These are phyloP conservation scores for Hanleya hanleyi DNA, from an alignment of 2,888 invertebrate genomes.

Conservation along the genomic window DNA sequence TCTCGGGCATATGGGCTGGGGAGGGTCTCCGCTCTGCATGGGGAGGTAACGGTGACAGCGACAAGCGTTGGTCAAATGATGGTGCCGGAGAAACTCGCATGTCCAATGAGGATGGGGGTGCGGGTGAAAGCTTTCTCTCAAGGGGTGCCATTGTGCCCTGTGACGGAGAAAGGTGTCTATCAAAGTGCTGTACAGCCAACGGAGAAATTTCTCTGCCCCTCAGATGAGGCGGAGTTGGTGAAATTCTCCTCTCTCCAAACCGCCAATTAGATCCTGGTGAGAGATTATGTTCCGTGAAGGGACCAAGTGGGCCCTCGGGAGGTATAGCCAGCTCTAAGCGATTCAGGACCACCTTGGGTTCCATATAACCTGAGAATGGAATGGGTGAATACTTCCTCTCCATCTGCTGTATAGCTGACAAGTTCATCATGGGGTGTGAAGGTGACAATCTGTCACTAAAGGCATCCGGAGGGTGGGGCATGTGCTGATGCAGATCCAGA, in stretches of 20 bases:
- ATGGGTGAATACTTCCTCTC: neutral
- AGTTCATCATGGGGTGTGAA: neutral
- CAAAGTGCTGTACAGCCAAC: no score
- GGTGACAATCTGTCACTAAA: no score
- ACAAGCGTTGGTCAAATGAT: neutral
- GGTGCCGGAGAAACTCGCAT: neutral
- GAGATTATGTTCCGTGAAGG: neutral
- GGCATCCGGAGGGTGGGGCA: no score
- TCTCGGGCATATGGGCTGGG: neutral
- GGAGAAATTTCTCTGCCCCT: no score
- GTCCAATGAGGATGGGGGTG: neutral
- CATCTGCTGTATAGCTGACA: constrained; percentile 1
- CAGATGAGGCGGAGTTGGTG: neutral
- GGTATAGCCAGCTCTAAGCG: neutral
- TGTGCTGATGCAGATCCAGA: neutral
- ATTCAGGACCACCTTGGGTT: neutral
- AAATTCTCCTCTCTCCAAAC: no score
- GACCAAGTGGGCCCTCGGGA: neutral
- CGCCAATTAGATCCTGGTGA: neutral
- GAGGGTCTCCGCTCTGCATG: neutral
- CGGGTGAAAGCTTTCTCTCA: neutral
- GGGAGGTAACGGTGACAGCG: neutral
- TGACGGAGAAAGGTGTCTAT: neutral
- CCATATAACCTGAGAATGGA: neutral
- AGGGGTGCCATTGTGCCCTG: neutral